Percentiles rank a stretch among this genome's conserved stretches.
These are phyloP conservation scores for Eutrigla gurnardus DNA, from an alignment of 2,797 vertebrate species.

Conservation along the genomic window DNA sequence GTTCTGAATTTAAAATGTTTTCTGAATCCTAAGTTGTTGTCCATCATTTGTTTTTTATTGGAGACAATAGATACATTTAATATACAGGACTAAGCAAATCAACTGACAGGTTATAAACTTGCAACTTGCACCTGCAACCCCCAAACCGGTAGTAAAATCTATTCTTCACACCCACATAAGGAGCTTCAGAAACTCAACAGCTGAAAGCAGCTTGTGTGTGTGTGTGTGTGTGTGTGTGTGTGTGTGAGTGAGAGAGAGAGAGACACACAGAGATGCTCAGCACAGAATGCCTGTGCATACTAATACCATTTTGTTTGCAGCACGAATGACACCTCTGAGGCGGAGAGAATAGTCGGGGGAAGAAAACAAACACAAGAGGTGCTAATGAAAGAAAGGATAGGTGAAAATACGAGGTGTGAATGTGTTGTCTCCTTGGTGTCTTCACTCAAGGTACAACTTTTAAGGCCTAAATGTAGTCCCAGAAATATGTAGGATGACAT, in stretches of 20 bases:
- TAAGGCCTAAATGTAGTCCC: slow-evolving; percentile 40
- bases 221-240: neutral
- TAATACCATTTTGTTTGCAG: slow-evolving; percentile 69
- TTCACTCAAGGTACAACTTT: slow-evolving; percentile 52
- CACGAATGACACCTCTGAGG: slow-evolving; percentile 70
- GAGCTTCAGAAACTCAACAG: slow-evolving; percentile 50
- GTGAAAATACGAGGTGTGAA: slow-evolving; percentile 59
- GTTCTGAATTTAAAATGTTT: slow-evolving; percentile 14
- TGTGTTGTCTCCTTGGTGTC: slow-evolving; percentile 38
- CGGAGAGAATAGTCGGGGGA: slow-evolving; percentile 55
- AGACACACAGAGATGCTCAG: slow-evolving; percentile 9
- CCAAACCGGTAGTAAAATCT: slow-evolving; percentile 25
- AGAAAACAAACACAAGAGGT: slow-evolving; percentile 61
- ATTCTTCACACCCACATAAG: slow-evolving; percentile 42
- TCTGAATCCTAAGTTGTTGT: neutral
- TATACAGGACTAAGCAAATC: slow-evolving; percentile 23
- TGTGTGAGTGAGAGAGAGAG: neutral
- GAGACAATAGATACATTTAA: slow-evolving; percentile 24
- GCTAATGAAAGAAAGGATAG: slow-evolving; percentile 67
- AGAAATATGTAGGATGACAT: slow-evolving; percentile 19
- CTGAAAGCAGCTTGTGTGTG: slow-evolving; percentile 47
- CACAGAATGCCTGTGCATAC: slow-evolving; percentile 62
- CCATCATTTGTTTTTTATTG: neutral
- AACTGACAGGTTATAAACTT: slow-evolving; percentile 20
- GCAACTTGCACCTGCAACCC: slow-evolving; percentile 11